Evolutionary conservation across 1,140 invertebrate genomes (phyloP).

Genomic region (Rhizoglyphus robini): DNA sequence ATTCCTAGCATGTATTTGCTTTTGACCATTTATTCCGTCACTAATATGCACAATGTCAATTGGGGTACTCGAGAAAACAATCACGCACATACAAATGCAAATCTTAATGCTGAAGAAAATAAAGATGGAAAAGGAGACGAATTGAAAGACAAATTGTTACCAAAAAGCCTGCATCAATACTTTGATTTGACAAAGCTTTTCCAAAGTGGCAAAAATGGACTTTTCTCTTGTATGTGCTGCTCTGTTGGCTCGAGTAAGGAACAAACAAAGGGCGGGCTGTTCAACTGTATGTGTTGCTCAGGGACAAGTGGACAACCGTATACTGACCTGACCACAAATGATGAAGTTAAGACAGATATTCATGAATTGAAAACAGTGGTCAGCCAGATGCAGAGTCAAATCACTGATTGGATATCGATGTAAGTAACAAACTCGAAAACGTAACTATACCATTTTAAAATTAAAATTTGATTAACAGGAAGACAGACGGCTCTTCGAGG

Average conservation of each 20-base stretch:
- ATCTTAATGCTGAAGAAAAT: slow-evolving; percentile 34
- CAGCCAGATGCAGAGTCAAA: not conserved
- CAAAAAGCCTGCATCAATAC: not conserved
- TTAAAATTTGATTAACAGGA: not conserved
- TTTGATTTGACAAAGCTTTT: not conserved
- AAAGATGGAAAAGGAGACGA: not conserved
- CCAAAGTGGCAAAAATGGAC: not conserved
- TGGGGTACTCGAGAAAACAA: slow-evolving; percentile 97
- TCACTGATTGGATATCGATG: not conserved
- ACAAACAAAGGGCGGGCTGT: no score
- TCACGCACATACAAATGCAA: slow-evolving; percentile 52
- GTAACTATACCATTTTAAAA: not conserved
- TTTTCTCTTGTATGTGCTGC: slow-evolving; percentile 19
- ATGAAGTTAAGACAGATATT: not conserved
- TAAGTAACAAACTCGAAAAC: not conserved
- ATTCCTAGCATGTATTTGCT: slow-evolving; percentile 97
- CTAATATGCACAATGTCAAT: slow-evolving; percentile 93
- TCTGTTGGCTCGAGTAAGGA: no score
- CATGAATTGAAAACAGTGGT: not conserved
- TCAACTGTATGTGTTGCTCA: no score
- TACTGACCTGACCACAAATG: not conserved
- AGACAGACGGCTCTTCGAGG: not conserved
- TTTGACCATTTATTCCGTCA: slow-evolving; percentile 93
- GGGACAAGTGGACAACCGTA: not conserved
- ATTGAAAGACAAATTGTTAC: not conserved